Base-by-base conservation (phyloP, 2,888 invertebrate genomes). In the Atrina japonica region DNA sequence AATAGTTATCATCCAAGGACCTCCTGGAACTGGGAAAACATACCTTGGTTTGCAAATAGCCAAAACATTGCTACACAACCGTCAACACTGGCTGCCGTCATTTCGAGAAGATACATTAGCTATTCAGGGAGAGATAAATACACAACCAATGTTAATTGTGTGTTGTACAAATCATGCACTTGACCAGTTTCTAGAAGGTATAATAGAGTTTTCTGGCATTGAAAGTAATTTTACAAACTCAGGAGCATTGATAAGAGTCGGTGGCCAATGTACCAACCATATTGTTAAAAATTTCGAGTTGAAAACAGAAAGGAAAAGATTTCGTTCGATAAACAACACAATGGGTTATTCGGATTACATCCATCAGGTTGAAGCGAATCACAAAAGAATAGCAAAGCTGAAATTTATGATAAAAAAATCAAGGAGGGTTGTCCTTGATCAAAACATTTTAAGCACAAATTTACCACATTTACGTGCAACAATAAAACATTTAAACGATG, bases 1-100 rank as follows among this genome's bases (percentile, higher is more conserved):
- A 64, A 80, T 90, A 70, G 80, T 85, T 1, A 64, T 90, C 23
- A 88, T 88, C 23, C 90, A 90, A 81, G 89, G 96, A 0, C 96
- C 96, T 0, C 96, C 96, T 0, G 96, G 96, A 3, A 96, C 96
- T 0, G 96, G 96, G 0, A 96, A 96, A 92, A 96, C 96, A 0
- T 94, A 93, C 88, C 89, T 96, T 77, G 96, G 96, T 0, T 91
- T 95, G 40, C 94, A 94, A 92, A 93, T 97, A 18, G 94, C 94
- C 0, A 77, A 84, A 59, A 70, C 93, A 0, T 86, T 96, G 27
- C 88, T 96, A 0, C 88, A 92, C 66, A 95, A 95, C 86, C 71
- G 30, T 9, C 2, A 16, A 11, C 21, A 29, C 29, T 53, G 53
- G 53, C 29, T 7, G 21, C n/a, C 30, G 14, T 18, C 6, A 27